phyloP scores from a whole-genome alignment of 2,113 vertebrate species.

The Pyrgilauda ruficollis region DNA sequence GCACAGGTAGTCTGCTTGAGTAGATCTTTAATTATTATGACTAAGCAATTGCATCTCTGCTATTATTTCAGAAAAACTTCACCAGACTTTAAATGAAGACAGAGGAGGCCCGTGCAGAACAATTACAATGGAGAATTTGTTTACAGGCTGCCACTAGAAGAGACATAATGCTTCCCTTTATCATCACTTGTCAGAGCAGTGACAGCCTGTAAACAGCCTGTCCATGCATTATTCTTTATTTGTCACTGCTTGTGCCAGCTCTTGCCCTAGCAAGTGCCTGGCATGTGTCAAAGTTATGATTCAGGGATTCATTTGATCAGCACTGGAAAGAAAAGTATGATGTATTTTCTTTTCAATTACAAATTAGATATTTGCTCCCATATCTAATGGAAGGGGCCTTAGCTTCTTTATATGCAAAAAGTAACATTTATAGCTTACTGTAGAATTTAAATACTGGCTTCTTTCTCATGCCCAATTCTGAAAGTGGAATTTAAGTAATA shows the following conservation, averaged over 20 bases:
- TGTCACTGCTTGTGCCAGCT: conserved; percentile 56
- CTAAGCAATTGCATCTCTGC: not conserved
- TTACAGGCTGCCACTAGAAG: conserved; percentile 44
- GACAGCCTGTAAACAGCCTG: conserved; percentile 70
- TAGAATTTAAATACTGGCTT: conserved; percentile 63
- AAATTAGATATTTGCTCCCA: conserved; percentile 51
- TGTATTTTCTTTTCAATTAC: conserved; percentile 69
- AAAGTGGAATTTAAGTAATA: conserved; percentile 61
- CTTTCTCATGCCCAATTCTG: conserved; percentile 8
- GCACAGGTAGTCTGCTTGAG: not conserved
- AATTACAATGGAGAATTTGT: conserved; percentile 63
- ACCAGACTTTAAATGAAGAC: conserved; percentile 59
- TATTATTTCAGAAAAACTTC: conserved; percentile 10
- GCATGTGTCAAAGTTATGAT: conserved; percentile 74
- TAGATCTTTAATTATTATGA: not conserved
- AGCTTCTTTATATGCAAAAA: conserved; percentile 26
- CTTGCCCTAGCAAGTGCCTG: conserved; percentile 66
- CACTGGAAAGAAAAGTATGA: conserved; percentile 66
- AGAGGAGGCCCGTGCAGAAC: conserved; percentile 48
- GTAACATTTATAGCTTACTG: conserved; percentile 37
- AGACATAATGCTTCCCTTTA: conserved; percentile 62
- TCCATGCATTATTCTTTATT: conserved; percentile 61
- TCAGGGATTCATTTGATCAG: conserved; percentile 80
- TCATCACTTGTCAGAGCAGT: conserved; percentile 66
- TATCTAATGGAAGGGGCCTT: conserved; percentile 48